Base-by-base conservation (phyloP, 2,888 invertebrate genomes). In the Agrochola lota region DNA sequence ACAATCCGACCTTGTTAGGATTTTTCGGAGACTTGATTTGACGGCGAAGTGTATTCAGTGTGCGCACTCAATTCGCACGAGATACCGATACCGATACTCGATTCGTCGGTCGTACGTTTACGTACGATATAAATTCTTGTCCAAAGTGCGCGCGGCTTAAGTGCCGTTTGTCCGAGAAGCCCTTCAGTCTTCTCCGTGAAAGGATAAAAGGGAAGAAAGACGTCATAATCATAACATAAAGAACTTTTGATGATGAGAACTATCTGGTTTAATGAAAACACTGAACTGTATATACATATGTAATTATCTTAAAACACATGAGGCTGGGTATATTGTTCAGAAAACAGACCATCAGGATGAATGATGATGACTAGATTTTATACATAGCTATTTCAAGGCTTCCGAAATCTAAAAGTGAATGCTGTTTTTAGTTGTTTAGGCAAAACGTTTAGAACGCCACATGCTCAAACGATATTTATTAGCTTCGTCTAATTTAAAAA, bases 371-470 rank as follows among this genome's bases (percentile, higher is more conserved):
- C 57, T 59, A 78, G 12, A 77, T 49, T 46, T n/a, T 73, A 23
- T 40, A 35, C 46, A n/a, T 20, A 76, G 40, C 40, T 60, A 77
- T 60, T 67, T 43, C 40, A 62, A 77, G 52, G 52, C 20, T 62
- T 70, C 43, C 40, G 15, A 68, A 60, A 80, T 60, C 43, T 62
- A 69, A 68, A 69, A 68, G 15, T 79, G 69, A 20, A 30, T 62
- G 60, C 52, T 35, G 52, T 70, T 71, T 52, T 80, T 43, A 77
- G 78, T 57, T 55, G 30, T 64, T 78, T 30, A 23, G n/a, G 49
- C 20, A 79, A 12, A 40, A 60, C n/a, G 52, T 66, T 77, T 43
- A 8, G 26, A 43, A 59, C 40, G 2, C 43, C n/a, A 52, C 15
- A 67, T 60, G 49, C 26, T n/a, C 52, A 63, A 30, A 52, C 43